Evolutionary conservation across 1,140 invertebrate genomes (phyloP).

Genomic region (Coenobita brevimanus): DNA sequence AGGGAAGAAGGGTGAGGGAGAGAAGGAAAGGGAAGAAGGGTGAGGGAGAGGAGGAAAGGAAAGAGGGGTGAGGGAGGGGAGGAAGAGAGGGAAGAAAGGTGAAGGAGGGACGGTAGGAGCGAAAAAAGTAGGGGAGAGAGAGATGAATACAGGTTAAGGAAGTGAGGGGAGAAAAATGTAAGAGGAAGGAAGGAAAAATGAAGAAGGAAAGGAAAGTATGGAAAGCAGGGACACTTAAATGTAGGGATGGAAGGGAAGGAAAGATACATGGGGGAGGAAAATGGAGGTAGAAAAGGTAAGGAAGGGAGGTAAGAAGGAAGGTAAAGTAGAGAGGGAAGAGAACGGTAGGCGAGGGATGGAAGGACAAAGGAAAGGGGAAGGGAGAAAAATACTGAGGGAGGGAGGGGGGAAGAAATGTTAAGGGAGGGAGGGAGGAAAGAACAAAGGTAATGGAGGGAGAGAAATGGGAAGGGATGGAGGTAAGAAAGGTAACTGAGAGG

Average conservation of each 20-base stretch:
- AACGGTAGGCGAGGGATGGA: not conserved
- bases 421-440: not conserved
- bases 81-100: not conserved
- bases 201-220: no score
- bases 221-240: no score
- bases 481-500: not conserved
- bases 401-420: not conserved
- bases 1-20: not conserved
- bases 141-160: not conserved
- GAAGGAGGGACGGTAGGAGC: not conserved
- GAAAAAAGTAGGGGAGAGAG: not conserved
- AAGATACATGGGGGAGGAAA: no score
- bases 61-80: not conserved
- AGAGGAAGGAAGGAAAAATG: no score
- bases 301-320: not conserved
- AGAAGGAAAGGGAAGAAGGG: not conserved
- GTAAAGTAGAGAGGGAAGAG: not conserved
- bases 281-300: not conserved
- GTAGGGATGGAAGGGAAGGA: not conserved
- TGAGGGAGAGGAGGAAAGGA: not conserved
- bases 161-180: not conserved
- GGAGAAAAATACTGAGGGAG: no score
- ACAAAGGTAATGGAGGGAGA: not conserved
- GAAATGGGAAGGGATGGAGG: not conserved
- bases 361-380: not conserved